These are phyloP conservation scores for Ormyrus rosae DNA, from an alignment of 2,888 invertebrate genomes.

Conservation along the genomic window DNA sequence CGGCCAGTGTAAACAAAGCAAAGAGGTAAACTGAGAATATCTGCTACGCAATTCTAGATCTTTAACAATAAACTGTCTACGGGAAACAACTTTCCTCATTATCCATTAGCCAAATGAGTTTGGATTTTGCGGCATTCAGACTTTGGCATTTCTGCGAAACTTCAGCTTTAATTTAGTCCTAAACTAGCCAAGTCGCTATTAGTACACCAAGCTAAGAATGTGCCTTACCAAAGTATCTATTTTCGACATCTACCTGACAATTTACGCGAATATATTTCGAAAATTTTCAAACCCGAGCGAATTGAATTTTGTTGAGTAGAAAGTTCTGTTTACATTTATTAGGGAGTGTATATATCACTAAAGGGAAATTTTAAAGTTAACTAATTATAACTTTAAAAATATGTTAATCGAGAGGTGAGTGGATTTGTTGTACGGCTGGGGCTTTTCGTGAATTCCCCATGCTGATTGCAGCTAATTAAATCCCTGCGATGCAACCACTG, in stretches of 20 bases:
- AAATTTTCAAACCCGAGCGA: not conserved
- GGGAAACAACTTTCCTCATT: slow-evolving; percentile 70
- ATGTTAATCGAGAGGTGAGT: slow-evolving; percentile 10
- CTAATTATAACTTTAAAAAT: slow-evolving; percentile 15
- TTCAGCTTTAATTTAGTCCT: slow-evolving; percentile 57
- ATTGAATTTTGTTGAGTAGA: too few relatives aligned
- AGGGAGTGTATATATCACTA: too few relatives aligned
- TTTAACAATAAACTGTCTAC: slow-evolving; percentile 71
- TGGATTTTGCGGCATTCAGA: slow-evolving; percentile 68
- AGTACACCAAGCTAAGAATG: too few relatives aligned
- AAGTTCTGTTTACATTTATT: not conserved
- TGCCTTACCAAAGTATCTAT: too few relatives aligned
- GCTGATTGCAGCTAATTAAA: slow-evolving; percentile 71
- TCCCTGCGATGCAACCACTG: slow-evolving; percentile 60
- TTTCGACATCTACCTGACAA: too few relatives aligned
- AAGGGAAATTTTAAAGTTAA: not conserved
- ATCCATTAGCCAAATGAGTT: slow-evolving; percentile 74
- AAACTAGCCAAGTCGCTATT: too few relatives aligned
- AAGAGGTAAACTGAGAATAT: not conserved
- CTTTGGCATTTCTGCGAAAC: slow-evolving; percentile 57
- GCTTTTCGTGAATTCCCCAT: slow-evolving; percentile 63
- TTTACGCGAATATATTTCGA: too few relatives aligned
- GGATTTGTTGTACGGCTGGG: not conserved
- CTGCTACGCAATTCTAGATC: slow-evolving; percentile 44
- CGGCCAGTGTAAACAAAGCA: too few relatives aligned